Conservation (phyloP, 1,140 invertebrate genomes). For the Bombus balteatus region DNA sequence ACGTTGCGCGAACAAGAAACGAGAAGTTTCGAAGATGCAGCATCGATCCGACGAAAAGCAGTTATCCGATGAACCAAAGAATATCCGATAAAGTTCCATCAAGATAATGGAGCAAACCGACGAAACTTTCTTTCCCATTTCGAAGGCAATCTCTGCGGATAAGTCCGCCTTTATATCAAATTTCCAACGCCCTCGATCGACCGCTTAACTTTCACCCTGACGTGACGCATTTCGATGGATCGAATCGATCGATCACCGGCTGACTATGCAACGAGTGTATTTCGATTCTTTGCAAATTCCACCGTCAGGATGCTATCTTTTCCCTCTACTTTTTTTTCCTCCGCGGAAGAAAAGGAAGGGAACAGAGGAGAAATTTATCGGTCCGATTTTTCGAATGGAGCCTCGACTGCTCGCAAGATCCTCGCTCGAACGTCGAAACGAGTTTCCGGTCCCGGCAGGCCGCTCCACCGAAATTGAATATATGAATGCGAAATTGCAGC, state of each 20-base stretch:
- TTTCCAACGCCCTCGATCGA: constrained; percentile 10
- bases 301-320: neutral
- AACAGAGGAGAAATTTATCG: neutral
- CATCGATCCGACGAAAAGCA: neutral
- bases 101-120: constrained; percentile 38
- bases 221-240: neutral
- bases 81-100: constrained; percentile 37
- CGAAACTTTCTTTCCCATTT: constrained; percentile 39
- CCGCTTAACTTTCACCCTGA: neutral
- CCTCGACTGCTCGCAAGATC: constrained; percentile 12
- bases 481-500: constrained; percentile 56
- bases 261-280: no score
- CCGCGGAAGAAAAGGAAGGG: no score
- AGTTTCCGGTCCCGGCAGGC: constrained; percentile 40
- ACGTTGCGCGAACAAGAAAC: neutral
- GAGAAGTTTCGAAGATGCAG: neutral
- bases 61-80: constrained; percentile 26
- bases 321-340: no score
- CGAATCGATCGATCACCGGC: neutral
- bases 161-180: constrained; percentile 18
- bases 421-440: constrained; percentile 33
- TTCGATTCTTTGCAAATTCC: neutral
- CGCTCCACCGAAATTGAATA: constrained; percentile 59
- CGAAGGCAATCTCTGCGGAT: constrained; percentile 28
- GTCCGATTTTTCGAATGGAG: neutral